These are phyloP conservation scores for Poicephalus meyeri DNA, from an alignment of 2,113 vertebrate species.

Conservation along the genomic window DNA sequence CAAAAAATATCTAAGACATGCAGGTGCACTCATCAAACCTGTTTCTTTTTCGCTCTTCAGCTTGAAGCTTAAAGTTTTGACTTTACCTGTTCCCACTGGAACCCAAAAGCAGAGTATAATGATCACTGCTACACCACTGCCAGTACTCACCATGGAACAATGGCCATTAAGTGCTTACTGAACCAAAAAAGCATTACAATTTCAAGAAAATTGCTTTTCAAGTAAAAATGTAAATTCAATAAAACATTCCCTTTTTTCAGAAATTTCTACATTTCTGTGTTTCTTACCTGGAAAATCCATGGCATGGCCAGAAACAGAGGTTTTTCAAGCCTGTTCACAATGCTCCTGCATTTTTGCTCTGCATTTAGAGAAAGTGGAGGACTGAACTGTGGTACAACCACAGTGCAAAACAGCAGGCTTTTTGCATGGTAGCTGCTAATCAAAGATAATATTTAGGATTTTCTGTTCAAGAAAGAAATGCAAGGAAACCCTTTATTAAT, in stretches of 20 bases:
- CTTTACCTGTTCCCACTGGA: background rate
- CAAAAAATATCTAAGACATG: constrained; percentile 34
- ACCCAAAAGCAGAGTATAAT: background rate
- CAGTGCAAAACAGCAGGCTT: accelerated
- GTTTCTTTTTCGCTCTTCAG: background rate
- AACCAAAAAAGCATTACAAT: background rate
- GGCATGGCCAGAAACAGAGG: background rate
- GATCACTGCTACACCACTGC: background rate
- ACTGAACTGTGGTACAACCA: background rate
- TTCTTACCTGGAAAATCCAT: background rate
- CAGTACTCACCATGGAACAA: background rate
- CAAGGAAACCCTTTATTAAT: background rate
- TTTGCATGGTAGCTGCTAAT: background rate
- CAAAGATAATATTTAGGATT: background rate
- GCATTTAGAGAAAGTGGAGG: background rate
- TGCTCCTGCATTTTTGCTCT: background rate
- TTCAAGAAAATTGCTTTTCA: background rate
- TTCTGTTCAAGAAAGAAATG: background rate
- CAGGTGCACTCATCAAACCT: background rate
- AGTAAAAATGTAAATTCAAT: background rate
- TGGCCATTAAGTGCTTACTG: background rate
- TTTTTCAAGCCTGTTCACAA: background rate
- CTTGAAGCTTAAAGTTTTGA: background rate
- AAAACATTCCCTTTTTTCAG: background rate
- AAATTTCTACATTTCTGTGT: background rate